These are phyloP conservation scores for Cheirogaleus major DNA, from an alignment of 2,797 vertebrate genomes.

Conservation along the genomic window DNA sequence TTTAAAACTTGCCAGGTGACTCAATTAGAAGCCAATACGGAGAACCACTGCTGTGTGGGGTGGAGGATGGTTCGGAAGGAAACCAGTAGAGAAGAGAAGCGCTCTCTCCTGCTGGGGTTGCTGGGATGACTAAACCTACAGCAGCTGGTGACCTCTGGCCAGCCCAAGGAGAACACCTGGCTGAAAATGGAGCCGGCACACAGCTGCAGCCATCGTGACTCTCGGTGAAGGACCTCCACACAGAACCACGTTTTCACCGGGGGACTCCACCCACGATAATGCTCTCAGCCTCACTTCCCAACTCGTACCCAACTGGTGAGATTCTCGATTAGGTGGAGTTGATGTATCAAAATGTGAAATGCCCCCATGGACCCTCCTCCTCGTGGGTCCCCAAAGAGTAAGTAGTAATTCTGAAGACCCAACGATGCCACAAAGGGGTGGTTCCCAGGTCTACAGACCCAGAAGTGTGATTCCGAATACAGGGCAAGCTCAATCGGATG, in stretches of 20 bases:
- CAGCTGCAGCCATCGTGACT: background rate
- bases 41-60: background rate
- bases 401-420: background rate
- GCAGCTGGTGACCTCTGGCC: background rate
- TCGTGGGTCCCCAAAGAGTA: background rate
- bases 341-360: background rate
- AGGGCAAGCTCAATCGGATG: background rate
- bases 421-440: background rate
- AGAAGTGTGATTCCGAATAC: background rate
- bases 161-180: background rate
- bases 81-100: background rate
- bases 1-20: background rate
- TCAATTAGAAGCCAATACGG: background rate
- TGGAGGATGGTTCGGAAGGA: background rate
- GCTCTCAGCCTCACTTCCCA: background rate
- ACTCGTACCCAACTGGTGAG: background rate
- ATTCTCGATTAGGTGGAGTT: background rate
- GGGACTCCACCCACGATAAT: background rate
- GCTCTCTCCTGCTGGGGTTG: background rate
- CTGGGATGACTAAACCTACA: background rate
- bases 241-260: background rate
- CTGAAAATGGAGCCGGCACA: background rate
- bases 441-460: background rate
- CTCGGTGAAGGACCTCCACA: background rate
- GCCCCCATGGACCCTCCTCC: fast-evolving